Evolutionary conservation across 1,140 invertebrate species (phyloP).

Genomic region (Drosophila malerkotliana): DNA sequence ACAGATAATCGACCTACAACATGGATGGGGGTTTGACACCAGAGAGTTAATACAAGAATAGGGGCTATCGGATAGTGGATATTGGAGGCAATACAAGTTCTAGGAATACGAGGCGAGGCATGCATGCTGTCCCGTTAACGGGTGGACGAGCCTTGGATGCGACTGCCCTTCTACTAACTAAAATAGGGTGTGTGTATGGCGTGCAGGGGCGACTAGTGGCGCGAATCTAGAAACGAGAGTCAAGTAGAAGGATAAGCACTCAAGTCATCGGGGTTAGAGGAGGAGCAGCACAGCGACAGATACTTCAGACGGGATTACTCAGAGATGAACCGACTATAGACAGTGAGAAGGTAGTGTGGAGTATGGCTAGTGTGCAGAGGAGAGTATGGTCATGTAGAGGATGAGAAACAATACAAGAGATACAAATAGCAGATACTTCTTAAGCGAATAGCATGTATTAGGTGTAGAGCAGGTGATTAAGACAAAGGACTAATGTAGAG

Average conservation of each 20-base stretch:
- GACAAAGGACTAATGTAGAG: too few relatives aligned
- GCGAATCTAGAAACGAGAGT: slow-evolving; percentile 61
- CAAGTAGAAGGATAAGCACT: slow-evolving; percentile 24
- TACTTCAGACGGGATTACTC: neutral
- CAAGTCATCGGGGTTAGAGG: slow-evolving; percentile 4
- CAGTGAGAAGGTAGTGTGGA: too few relatives aligned
- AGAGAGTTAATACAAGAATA: slow-evolving; percentile 8
- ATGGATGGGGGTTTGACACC: slow-evolving; percentile 1
- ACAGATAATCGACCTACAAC: slow-evolving; percentile 80
- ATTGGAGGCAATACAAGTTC: neutral
- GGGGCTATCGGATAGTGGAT: neutral
- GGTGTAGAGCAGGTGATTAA: too few relatives aligned
- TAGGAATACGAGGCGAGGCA: slow-evolving; percentile 8
- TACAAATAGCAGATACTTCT: too few relatives aligned
- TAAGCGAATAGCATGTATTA: too few relatives aligned
- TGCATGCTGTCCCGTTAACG: slow-evolving; percentile 9
- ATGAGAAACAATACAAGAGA: too few relatives aligned
- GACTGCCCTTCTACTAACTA: slow-evolving; percentile 20
- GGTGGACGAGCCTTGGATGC: neutral
- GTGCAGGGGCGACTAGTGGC: slow-evolving; percentile 15
- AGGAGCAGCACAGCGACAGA: neutral
- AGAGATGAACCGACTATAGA: neutral
- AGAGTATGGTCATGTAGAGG: too few relatives aligned
- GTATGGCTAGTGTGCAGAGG: too few relatives aligned
- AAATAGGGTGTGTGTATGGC: slow-evolving; percentile 25